phyloP scores from a whole-genome alignment of 2,113 vertebrate genomes.

The Willisornis vidua region DNA sequence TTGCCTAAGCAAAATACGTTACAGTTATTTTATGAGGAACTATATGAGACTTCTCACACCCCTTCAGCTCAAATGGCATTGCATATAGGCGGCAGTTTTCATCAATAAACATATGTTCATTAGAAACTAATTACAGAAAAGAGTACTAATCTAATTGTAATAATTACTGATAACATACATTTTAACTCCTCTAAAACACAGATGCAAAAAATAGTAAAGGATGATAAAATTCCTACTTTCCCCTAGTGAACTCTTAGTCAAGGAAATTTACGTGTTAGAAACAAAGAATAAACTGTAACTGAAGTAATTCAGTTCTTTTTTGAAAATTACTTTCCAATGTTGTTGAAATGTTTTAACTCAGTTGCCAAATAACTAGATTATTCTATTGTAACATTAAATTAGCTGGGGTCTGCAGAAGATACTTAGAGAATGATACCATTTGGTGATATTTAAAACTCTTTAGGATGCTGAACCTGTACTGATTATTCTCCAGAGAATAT shows the following conservation, averaged over 20 bases:
- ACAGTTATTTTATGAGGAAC: neutral
- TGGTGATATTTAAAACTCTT: neutral
- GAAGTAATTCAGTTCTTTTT: neutral
- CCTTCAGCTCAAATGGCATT: neutral
- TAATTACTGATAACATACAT: conserved; percentile 15
- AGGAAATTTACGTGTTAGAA: conserved; percentile 12
- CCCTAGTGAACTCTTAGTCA: neutral
- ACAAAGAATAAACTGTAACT: conserved; percentile 11
- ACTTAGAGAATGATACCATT: neutral
- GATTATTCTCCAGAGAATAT: neutral
- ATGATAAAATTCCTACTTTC: neutral
- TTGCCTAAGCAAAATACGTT: neutral
- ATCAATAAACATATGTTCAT: conserved; percentile 32
- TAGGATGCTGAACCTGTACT: neutral
- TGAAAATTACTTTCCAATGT: neutral
- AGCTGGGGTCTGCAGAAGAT: neutral
- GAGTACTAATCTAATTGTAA: conserved; percentile 22
- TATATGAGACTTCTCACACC: neutral
- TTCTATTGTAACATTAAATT: conserved; percentile 36
- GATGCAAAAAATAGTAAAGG: neutral
- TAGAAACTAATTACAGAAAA: conserved; percentile 62
- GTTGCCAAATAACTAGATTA: conserved; percentile 48
- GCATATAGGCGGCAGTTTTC: neutral
- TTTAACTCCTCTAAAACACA: conserved; percentile 6
- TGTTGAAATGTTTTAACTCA: conserved; percentile 15